phyloP scores from a whole-genome alignment of 1,140 invertebrate genomes.

The Drosophila bocqueti region DNA sequence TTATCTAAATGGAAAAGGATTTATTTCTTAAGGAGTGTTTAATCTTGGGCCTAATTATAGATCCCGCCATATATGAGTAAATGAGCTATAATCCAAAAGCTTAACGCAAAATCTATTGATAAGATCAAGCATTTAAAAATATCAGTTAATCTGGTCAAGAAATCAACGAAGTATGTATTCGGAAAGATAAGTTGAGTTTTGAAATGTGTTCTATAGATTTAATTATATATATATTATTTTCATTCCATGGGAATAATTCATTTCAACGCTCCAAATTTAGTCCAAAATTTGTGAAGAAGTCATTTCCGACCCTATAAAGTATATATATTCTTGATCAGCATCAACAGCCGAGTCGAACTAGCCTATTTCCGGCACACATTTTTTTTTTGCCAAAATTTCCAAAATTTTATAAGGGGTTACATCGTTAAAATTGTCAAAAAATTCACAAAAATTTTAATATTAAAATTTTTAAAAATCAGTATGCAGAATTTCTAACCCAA shows the following conservation, averaged over 20 bases:
- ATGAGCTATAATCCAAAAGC: background rate
- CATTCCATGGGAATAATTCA: too few relatives aligned
- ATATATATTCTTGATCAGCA: background rate
- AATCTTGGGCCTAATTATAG: conserved; percentile 1
- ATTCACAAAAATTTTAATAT: background rate
- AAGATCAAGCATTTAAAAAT: background rate
- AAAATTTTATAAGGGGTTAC: too few relatives aligned
- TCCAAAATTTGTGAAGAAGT: background rate
- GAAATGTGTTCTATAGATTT: background rate
- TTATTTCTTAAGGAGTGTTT: background rate
- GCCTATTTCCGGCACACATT: too few relatives aligned
- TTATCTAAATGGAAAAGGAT: background rate
- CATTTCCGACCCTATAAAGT: background rate
- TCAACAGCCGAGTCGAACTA: background rate
- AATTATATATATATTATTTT: too few relatives aligned
- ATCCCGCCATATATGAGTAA: background rate
- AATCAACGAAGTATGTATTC: background rate
- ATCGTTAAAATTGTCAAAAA: background rate
- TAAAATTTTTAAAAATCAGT: too few relatives aligned
- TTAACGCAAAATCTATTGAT: background rate
- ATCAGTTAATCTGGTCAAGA: background rate
- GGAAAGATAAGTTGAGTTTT: background rate
- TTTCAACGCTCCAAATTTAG: background rate
- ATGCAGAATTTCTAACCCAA: background rate
- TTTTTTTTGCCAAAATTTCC: too few relatives aligned